phyloP scores from a whole-genome alignment of 35 echinoderm and acorn worm species.

The Ptychodera flava region DNA sequence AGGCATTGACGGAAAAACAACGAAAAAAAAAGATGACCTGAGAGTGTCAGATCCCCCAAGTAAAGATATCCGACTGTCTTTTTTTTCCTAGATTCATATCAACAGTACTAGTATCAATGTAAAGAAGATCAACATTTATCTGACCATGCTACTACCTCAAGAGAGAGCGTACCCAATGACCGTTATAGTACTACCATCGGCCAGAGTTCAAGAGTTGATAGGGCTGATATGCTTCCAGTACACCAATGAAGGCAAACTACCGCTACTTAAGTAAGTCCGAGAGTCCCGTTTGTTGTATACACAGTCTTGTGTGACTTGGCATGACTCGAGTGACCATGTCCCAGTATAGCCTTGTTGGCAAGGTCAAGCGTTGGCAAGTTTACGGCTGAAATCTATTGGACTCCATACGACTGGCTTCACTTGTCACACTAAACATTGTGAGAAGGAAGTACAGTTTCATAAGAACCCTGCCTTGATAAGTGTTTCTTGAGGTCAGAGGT shows the following conservation, averaged over 20 bases:
- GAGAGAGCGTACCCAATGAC: slow-evolving; percentile 52
- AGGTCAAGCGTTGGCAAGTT: neutral
- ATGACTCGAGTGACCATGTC: neutral
- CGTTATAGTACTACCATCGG: slow-evolving; percentile 59
- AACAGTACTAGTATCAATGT: slow-evolving; percentile 39
- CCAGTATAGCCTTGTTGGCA: too few species aligned
- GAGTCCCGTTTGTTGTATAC: too few species aligned
- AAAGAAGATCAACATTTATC: slow-evolving; percentile 84
- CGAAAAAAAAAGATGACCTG: too few species aligned
- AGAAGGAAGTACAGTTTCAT: too few species aligned
- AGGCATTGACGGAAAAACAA: too few species aligned
- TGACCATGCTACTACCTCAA: slow-evolving; percentile 75
- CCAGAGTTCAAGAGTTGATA: slow-evolving; percentile 81
- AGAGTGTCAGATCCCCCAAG: too few species aligned
- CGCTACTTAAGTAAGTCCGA: slow-evolving; percentile 56
- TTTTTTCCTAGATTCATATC: slow-evolving; percentile 83
- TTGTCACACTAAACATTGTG: too few species aligned
- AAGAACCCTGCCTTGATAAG: too few species aligned
- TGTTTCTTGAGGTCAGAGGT: too few species aligned
- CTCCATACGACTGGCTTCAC: too few species aligned
- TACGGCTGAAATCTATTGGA: too few species aligned
- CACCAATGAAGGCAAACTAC: slow-evolving; percentile 68
- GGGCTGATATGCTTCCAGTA: slow-evolving; percentile 98
- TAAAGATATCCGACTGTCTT: too few species aligned
- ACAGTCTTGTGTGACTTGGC: neutral